Conservation (phyloP, 2,113 vertebrate genomes). For the Rhagologus leucostigma region DNA sequence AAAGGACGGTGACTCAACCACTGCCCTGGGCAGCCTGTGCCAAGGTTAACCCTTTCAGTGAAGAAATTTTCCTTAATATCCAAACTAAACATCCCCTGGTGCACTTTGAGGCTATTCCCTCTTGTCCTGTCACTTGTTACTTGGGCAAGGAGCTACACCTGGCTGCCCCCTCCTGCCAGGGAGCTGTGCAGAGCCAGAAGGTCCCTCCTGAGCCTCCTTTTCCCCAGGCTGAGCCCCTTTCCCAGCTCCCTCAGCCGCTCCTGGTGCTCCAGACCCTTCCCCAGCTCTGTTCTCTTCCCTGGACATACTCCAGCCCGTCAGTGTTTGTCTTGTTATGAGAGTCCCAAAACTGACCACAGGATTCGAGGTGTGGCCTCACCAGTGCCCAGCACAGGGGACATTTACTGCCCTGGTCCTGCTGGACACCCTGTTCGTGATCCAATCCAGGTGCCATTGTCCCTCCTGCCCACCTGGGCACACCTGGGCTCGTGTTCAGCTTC, state of each 20-base stretch:
- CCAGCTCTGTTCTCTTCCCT: fast-evolving
- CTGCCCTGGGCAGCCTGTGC: not conserved
- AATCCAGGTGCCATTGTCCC: not conserved
- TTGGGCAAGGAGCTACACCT: fast-evolving
- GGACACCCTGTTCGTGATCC: not conserved
- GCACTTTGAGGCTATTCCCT: fast-evolving
- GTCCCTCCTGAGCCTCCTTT: not conserved
- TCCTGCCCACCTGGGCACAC: not conserved
- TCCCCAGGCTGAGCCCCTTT: not conserved
- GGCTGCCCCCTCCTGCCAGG: not conserved
- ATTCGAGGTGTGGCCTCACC: fast-evolving
- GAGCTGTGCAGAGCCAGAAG: not conserved
- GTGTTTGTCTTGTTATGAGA: not conserved
- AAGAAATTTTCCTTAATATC: not conserved
- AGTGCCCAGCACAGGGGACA: not conserved
- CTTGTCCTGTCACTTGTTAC: fast-evolving
- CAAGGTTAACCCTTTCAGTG: not conserved
- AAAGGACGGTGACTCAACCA: not conserved
- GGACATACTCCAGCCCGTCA: fast-evolving
- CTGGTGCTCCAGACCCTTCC: not conserved
- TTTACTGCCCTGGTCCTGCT: not conserved
- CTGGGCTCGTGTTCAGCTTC: not conserved
- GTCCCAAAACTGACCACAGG: not conserved
- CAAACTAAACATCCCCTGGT: not conserved
- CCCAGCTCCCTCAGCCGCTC: fast-evolving